Evolutionary conservation across 1,140 invertebrate genomes (phyloP).

Genomic region (Hyposmocoma kahamanoa): DNA sequence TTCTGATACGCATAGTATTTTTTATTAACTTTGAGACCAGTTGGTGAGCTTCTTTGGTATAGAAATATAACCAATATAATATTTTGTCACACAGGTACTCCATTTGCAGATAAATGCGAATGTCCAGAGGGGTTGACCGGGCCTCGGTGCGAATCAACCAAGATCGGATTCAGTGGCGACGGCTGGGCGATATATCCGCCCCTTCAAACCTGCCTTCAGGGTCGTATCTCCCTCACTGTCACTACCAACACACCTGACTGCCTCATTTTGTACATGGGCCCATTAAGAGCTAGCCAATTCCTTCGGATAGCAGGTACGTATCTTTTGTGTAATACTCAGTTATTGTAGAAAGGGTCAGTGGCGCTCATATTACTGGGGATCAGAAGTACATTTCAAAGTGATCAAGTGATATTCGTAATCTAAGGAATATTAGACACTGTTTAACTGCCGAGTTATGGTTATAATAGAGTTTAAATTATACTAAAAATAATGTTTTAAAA

Average conservation of each 20-base stretch:
- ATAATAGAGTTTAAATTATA: no score
- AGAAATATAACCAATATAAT: no score
- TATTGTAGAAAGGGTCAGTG: no score
- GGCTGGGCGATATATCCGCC: conserved; percentile 93
- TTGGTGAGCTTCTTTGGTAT: no score
- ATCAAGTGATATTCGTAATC: no score
- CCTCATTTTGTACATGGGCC: conserved; percentile 94
- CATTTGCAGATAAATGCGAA: conserved; percentile 77
- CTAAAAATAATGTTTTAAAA: no score
- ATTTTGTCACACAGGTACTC: conserved; percentile 62
- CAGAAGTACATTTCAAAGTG: no score
- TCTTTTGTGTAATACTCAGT: neutral
- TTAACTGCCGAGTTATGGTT: no score
- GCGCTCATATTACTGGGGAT: no score
- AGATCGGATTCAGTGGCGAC: conserved; percentile 89
- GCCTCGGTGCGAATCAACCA: conserved; percentile 91
- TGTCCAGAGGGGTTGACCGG: conserved; percentile 85
- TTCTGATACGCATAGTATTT: no score
- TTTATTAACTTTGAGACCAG: no score
- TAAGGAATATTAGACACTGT: no score
- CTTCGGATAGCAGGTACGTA: conserved; percentile 76
- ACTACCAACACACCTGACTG: conserved; percentile 83
- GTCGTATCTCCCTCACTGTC: conserved; percentile 85
- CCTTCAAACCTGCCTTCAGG: conserved; percentile 84
- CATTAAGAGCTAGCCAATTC: conserved; percentile 78